Percentiles rank a stretch among this genome's conserved stretches.
Evolutionary conservation across 2,888 invertebrate genomes (phyloP).

Genomic region (Protophormia terraenovae): DNA sequence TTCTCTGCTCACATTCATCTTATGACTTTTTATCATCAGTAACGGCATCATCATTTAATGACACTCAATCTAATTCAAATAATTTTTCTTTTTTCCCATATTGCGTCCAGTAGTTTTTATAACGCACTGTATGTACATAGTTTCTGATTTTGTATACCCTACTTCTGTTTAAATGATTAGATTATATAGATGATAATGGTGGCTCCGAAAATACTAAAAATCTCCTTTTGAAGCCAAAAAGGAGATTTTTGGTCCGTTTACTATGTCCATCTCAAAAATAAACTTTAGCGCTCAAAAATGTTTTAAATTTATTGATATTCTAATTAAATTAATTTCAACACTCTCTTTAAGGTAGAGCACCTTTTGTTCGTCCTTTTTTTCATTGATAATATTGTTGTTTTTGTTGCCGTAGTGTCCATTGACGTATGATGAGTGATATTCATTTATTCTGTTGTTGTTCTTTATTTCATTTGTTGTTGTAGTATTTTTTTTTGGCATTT

Average conservation of each 20-base stretch:
- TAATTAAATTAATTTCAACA: too few relatives aligned
- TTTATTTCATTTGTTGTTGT: slow-evolving; percentile 14
- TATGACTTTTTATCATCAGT: neutral
- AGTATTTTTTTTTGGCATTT: slow-evolving; percentile 24
- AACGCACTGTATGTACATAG: neutral
- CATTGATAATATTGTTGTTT: neutral
- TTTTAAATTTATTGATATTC: too few relatives aligned
- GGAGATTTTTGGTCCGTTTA: too few relatives aligned
- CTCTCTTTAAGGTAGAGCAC: neutral
- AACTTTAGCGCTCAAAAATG: too few relatives aligned
- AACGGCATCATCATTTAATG: neutral
- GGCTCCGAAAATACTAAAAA: too few relatives aligned
- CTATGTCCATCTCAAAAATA: too few relatives aligned
- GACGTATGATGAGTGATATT: slow-evolving; percentile 43
- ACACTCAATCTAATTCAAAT: neutral
- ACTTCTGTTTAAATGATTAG: too few relatives aligned
- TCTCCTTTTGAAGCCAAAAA: too few relatives aligned
- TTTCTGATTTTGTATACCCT: neutral
- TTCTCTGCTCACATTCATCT: neutral
- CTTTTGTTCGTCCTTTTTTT: neutral
- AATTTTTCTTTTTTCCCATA: neutral
- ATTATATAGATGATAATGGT: too few relatives aligned
- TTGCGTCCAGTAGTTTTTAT: slow-evolving; percentile 1
- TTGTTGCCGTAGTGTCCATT: neutral
- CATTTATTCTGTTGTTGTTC: too few relatives aligned